Evolutionary conservation across 1,140 invertebrate genomes (phyloP).

Genomic region (Drosophila tristis): DNA sequence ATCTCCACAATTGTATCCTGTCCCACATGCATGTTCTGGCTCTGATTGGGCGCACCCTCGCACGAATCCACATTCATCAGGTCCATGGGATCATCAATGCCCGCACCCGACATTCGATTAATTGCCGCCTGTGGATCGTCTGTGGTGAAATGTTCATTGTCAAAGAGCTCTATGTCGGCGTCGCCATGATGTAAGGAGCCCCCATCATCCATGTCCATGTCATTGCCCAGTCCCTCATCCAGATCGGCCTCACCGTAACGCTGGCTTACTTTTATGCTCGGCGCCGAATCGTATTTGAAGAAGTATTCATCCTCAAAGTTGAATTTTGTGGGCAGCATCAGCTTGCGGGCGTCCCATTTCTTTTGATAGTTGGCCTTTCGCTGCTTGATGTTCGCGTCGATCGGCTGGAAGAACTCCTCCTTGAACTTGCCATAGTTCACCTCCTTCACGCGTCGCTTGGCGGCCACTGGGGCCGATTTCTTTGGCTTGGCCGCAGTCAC

Average conservation of each 20-base stretch:
- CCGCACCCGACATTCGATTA: constrained; percentile 3
- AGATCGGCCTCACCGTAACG: constrained; percentile 43
- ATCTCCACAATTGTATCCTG: constrained; percentile 75
- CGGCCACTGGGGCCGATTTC: constrained; percentile 13
- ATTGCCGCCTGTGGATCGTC: constrained; percentile 36
- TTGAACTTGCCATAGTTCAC: constrained; percentile 58
- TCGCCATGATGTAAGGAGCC: constrained; percentile 28
- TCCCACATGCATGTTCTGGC: constrained; percentile 21
- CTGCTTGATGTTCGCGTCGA: constrained; percentile 61
- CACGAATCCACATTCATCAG: constrained; percentile 60
- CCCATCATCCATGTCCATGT: constrained; percentile 29
- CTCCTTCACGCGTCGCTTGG: constrained; percentile 43
- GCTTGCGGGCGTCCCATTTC: constrained; percentile 79
- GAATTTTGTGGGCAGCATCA: constrained; percentile 73
- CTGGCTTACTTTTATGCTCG: constrained; percentile 56
- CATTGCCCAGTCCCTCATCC: constrained; percentile 33
- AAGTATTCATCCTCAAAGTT: constrained; percentile 65
- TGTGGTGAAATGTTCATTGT: constrained; percentile 58
- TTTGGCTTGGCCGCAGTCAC: constrained; percentile 1
- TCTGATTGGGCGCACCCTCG: background rate
- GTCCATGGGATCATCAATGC: constrained; percentile 34
- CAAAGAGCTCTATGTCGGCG: constrained; percentile 56
- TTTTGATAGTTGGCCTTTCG: constrained; percentile 77
- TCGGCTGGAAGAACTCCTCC: constrained; percentile 56
- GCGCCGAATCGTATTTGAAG: constrained; percentile 59